These are phyloP conservation scores for Erynnis tages DNA, from an alignment of 2,888 invertebrate genomes.

Conservation along the genomic window DNA sequence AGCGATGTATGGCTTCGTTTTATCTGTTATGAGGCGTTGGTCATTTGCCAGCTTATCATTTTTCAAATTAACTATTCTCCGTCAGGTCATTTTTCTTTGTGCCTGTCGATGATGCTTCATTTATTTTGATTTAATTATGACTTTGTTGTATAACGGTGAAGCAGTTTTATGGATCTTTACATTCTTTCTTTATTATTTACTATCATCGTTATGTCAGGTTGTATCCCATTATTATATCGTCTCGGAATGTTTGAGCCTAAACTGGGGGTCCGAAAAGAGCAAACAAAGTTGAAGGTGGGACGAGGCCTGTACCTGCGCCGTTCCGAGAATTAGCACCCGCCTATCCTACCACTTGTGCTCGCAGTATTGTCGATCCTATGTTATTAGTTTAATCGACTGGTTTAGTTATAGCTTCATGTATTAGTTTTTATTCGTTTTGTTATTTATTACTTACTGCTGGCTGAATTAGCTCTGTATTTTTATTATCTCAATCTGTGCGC, in stretches of 20 bases:
- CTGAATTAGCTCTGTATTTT: too few species aligned
- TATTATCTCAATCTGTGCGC: too few species aligned
- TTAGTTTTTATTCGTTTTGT: too few species aligned
- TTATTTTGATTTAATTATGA: not conserved
- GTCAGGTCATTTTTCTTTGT: not conserved
- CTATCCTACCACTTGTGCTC: conserved; percentile 27
- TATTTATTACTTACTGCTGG: too few species aligned
- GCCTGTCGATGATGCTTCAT: not conserved
- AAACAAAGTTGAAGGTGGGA: conserved; percentile 36
- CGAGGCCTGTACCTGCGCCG: conserved; percentile 44
- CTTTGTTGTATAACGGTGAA: not conserved
- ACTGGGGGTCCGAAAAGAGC: conserved; percentile 27
- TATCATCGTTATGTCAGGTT: not conserved
- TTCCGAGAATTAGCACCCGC: conserved; percentile 48
- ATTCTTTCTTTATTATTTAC: not conserved
- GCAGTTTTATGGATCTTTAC: not conserved
- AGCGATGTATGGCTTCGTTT: conserved; percentile 9
- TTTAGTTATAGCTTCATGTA: too few species aligned
- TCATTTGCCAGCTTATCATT: conserved; percentile 12
- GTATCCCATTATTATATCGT: conserved; percentile 1
- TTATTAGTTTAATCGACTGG: too few species aligned
- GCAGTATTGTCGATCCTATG: conserved; percentile 9
- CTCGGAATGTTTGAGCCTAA: conserved; percentile 13
- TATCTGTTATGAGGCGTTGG: conserved; percentile 18
- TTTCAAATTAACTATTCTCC: not conserved